Evolutionary conservation across 2,888 invertebrate genomes (phyloP).

Genomic region (Acronicta aceris): DNA sequence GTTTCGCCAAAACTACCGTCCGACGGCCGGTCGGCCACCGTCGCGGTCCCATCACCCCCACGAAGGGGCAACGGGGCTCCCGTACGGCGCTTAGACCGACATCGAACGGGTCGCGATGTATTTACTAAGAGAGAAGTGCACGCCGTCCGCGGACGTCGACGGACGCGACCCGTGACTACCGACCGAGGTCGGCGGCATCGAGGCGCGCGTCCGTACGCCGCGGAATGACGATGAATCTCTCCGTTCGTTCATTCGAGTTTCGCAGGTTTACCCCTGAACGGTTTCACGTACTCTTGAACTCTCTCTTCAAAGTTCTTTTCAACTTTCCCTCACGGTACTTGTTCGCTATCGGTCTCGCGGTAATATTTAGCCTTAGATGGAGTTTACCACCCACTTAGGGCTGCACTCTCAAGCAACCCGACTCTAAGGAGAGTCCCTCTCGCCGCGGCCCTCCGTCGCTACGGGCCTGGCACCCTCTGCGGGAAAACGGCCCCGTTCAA

Average conservation of each 20-base stretch:
- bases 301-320: conserved; percentile 92
- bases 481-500: conserved; percentile 87
- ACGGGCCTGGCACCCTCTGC: conserved; percentile 88
- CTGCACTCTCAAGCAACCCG: conserved; percentile 91
- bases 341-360: conserved; percentile 91
- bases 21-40: conserved; percentile 36
- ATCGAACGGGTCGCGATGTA: conserved; percentile 88
- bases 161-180: conserved; percentile 61
- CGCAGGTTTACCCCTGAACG: conserved; percentile 89
- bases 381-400: conserved; percentile 90
- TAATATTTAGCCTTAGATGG: conserved; percentile 90
- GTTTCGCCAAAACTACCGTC: conserved; percentile 55
- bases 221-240: conserved; percentile 75
- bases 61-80: conserved; percentile 54
- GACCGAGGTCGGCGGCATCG: conserved; percentile 44
- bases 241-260: conserved; percentile 85
- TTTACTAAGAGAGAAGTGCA: conserved; percentile 78
- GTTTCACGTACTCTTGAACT: conserved; percentile 87
- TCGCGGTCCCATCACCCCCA: too few species aligned
- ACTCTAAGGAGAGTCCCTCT: conserved; percentile 73
- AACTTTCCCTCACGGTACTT: conserved; percentile 93
- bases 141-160: conserved; percentile 64
- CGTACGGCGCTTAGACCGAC: conserved; percentile 75
- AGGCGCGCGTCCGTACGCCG: conserved; percentile 56
- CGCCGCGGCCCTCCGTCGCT: conserved; percentile 68